Conservation (phyloP, 1,140 invertebrate genomes). For the Camponotus floridanus region DNA sequence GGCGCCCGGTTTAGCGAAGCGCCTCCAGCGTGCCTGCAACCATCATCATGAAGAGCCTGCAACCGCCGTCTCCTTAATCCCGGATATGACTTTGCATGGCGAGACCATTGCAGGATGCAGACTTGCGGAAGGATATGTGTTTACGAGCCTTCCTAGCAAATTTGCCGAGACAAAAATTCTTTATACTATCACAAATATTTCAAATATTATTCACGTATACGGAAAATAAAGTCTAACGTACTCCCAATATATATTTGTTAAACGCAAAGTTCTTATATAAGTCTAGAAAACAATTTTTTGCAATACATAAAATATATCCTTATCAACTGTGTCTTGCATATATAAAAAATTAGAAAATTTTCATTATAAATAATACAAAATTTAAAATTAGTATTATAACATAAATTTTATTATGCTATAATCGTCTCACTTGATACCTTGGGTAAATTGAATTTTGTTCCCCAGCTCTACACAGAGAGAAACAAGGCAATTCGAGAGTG, state of each 20-base stretch:
- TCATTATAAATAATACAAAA: neutral
- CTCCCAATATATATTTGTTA: neutral
- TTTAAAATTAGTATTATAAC: neutral
- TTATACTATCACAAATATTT: neutral
- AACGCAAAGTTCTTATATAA: neutral
- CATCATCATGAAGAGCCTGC: conserved; percentile 70
- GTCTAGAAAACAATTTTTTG: neutral
- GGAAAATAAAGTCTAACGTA: conserved; percentile 3
- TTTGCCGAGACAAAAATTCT: conserved; percentile 53
- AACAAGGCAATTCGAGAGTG: conserved; percentile 25
- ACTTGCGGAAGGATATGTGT: conserved; percentile 44
- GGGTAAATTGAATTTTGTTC: conserved; percentile 34
- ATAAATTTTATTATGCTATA: neutral
- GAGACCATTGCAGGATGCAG: conserved; percentile 44
- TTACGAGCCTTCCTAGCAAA: conserved; percentile 67
- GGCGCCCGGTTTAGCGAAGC: conserved; percentile 79
- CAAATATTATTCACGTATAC: neutral
- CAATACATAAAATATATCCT: neutral
- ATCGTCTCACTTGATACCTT: neutral
- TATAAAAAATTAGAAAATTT: neutral
- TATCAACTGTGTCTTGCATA: neutral
- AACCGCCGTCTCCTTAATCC: conserved; percentile 81
- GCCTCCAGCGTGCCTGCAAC: conserved; percentile 61
- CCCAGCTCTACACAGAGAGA: neutral
- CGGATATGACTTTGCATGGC: conserved; percentile 75